phyloP scores from a whole-genome alignment of 2,888 invertebrate species.

The Anorthoa munda region DNA sequence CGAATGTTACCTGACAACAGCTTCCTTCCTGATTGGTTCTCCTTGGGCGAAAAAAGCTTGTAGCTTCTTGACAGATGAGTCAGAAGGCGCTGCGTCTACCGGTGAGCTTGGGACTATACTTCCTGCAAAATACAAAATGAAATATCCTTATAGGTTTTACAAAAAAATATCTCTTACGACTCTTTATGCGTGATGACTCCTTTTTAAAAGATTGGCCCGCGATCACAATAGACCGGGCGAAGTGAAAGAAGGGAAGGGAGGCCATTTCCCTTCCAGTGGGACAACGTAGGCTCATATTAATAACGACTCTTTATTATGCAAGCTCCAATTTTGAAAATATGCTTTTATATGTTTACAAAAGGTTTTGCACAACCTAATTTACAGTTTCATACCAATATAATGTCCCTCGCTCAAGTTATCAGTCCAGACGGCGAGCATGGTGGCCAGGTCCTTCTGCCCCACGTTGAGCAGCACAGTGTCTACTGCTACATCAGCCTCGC shows the following conservation, averaged over 20 bases:
- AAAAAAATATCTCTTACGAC: background rate
- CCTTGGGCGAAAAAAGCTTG: constrained; percentile 94
- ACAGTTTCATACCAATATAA: constrained; percentile 83
- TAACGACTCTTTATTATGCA: no score
- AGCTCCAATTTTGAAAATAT: no score
- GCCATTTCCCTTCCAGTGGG: no score
- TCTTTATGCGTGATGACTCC: no score
- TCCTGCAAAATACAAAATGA: constrained; percentile 68
- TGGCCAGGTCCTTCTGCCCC: constrained; percentile 94
- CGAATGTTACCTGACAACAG: constrained; percentile 83
- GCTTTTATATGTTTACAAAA: no score
- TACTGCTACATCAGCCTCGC: constrained; percentile 92
- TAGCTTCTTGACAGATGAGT: constrained; percentile 92
- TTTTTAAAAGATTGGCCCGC: no score
- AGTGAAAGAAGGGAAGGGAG: no score
- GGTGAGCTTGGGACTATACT: constrained; percentile 84
- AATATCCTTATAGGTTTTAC: background rate
- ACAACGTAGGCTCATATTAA: no score
- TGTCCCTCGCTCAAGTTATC: constrained; percentile 93
- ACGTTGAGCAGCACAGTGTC: constrained; percentile 93
- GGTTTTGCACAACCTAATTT: no score
- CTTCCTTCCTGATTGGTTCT: constrained; percentile 92
- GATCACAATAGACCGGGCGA: no score
- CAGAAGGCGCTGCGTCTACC: constrained; percentile 83
- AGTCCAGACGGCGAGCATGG: constrained; percentile 93